A percentile compares a stretch with the other conserved stretches of the same genome.
Evolutionary conservation across 2,113 vertebrate species (phyloP).

Genomic region (Egretta garzetta): DNA sequence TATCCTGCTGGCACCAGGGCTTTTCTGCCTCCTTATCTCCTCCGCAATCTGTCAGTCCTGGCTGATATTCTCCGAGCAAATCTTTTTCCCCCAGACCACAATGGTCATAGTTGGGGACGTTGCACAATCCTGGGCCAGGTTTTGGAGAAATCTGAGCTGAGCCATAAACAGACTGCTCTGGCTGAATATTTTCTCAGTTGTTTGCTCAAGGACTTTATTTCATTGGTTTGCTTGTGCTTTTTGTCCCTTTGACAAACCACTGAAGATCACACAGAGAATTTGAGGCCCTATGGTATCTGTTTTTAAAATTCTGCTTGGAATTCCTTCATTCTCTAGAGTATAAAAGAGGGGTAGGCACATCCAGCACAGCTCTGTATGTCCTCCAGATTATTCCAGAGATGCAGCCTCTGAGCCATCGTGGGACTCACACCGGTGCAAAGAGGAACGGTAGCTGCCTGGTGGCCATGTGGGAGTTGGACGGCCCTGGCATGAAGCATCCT

Average conservation of each 20-base stretch:
- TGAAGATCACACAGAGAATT: background rate
- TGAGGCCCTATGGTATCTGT: background rate
- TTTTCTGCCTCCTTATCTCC: background rate
- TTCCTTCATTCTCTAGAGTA: background rate
- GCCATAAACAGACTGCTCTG: background rate
- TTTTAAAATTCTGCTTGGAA: background rate
- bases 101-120: background rate
- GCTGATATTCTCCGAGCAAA: background rate
- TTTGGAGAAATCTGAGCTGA: background rate
- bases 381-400: background rate
- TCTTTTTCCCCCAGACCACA: background rate
- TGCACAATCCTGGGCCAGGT: background rate
- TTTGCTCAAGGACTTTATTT: background rate
- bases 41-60: background rate
- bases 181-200: background rate
- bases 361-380: background rate
- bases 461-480: background rate
- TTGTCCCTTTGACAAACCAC: background rate
- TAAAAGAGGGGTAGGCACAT: background rate
- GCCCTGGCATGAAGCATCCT: background rate
- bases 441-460: background rate
- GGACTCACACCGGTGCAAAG: background rate
- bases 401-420: accelerated
- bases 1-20: background rate
- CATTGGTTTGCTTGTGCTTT: background rate